Conservation (phyloP, 2,888 invertebrate species). For the Pristionchus maxplancki region DNA sequence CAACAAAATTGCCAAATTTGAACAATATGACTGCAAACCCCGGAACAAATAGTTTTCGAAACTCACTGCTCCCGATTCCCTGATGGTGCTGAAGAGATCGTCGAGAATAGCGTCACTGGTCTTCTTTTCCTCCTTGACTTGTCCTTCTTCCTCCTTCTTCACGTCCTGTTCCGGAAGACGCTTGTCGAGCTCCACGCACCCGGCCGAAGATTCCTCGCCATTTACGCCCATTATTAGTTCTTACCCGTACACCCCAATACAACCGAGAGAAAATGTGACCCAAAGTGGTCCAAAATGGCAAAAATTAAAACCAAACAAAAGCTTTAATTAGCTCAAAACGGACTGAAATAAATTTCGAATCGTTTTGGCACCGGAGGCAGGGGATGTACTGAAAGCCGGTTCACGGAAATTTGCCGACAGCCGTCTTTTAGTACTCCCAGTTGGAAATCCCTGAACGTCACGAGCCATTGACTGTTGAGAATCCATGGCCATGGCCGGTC, state of each 20-base stretch:
- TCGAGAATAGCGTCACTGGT: slow-evolving; percentile 42
- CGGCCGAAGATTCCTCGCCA: slow-evolving; percentile 38
- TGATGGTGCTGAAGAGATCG: slow-evolving; percentile 26
- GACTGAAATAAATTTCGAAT: neutral
- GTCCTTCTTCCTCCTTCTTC: neutral
- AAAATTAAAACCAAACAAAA: neutral
- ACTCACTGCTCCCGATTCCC: slow-evolving; percentile 34
- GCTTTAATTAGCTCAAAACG: neutral
- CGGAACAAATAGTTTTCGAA: neutral
- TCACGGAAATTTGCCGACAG: neutral
- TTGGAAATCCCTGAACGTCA: too few species aligned
- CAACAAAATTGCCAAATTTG: neutral
- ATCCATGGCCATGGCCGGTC: too few species aligned
- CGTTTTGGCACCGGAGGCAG: too few species aligned
- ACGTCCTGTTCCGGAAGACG: neutral
- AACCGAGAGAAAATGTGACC: neutral
- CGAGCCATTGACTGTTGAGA: too few species aligned
- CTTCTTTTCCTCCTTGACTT: slow-evolving; percentile 47
- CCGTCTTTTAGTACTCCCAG: too few species aligned
- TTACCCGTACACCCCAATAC: slow-evolving; percentile 42
- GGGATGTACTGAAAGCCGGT: neutral
- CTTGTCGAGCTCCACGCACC: slow-evolving; percentile 1
- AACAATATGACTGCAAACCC: neutral
- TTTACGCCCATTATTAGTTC: slow-evolving; percentile 39
- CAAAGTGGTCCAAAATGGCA: neutral